phyloP scores from a whole-genome alignment of 2,797 vertebrate species.

The Melanotaenia pygmaea region DNA sequence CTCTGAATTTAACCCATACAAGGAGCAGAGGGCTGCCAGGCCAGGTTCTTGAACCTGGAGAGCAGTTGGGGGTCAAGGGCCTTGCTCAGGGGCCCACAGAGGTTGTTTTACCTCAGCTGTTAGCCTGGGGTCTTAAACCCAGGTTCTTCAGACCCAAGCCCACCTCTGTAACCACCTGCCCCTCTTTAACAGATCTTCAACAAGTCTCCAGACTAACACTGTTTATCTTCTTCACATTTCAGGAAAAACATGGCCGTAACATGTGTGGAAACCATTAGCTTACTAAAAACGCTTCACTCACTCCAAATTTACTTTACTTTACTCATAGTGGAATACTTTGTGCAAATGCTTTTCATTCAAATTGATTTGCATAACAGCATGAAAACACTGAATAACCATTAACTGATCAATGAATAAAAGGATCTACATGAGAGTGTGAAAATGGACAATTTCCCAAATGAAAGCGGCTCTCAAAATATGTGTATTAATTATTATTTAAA shows the following conservation, averaged over 20 bases:
- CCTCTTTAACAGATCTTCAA: not conserved
- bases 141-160: no score
- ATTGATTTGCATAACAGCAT: slow-evolving; percentile 3
- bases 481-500: not conserved
- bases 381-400: not conserved
- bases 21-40: no score
- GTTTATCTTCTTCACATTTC: not conserved
- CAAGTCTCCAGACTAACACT: not conserved
- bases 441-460: not conserved
- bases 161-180: not conserved
- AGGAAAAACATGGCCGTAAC: not conserved
- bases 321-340: not conserved
- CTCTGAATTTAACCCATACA: no score
- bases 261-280: not conserved
- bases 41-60: no score
- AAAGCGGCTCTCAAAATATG: not conserved
- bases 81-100: no score
- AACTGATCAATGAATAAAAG: not conserved
- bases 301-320: not conserved
- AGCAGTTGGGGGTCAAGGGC: no score
- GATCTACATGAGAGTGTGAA: not conserved
- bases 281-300: not conserved
- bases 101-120: no score
- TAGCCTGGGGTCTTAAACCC: no score
- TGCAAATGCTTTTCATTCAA: not conserved